These are phyloP conservation scores for Menidia menidia DNA, from an alignment of 2,797 vertebrate species.

Conservation along the genomic window DNA sequence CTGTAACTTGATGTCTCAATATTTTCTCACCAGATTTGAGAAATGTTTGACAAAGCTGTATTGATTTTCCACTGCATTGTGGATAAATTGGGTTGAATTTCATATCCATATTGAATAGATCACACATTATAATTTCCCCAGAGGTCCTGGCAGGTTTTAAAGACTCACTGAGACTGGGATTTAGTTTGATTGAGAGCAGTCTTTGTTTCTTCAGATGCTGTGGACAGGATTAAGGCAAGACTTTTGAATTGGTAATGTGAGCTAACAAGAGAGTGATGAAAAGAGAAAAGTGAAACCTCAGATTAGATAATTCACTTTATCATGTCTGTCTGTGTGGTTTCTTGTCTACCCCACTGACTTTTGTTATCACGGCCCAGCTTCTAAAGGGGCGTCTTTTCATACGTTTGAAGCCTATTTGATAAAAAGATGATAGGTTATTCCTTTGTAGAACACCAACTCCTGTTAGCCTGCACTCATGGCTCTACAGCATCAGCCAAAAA, in stretches of 20 bases:
- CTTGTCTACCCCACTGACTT: conserved; percentile 42
- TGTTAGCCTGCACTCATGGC: too few species aligned
- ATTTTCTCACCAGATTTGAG: neutral
- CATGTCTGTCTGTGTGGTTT: conserved; percentile 48
- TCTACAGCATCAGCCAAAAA: too few species aligned
- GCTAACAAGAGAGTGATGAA: conserved; percentile 64
- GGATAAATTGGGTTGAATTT: conserved; percentile 38
- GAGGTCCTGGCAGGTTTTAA: conserved; percentile 46
- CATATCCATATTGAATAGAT: conserved; percentile 57
- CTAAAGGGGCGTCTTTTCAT: conserved; percentile 39
- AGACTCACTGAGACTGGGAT: conserved; percentile 56
- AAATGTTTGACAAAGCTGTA: neutral
- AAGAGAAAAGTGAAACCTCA: conserved; percentile 64
- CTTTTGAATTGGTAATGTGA: conserved; percentile 69
- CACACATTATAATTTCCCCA: conserved; percentile 56
- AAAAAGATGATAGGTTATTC: too few species aligned
- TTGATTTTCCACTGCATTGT: conserved; percentile 12
- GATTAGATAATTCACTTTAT: conserved; percentile 60
- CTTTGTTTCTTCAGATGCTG: conserved; percentile 67
- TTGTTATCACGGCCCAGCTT: conserved; percentile 43
- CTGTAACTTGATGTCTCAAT: neutral
- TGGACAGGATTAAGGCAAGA: conserved; percentile 59
- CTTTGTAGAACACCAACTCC: too few species aligned
- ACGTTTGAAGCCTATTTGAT: conserved; percentile 4
- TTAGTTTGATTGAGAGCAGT: conserved; percentile 65